phyloP scores from a whole-genome alignment of 2,113 vertebrate genomes.

The Gasterosteus nipponicus region DNA sequence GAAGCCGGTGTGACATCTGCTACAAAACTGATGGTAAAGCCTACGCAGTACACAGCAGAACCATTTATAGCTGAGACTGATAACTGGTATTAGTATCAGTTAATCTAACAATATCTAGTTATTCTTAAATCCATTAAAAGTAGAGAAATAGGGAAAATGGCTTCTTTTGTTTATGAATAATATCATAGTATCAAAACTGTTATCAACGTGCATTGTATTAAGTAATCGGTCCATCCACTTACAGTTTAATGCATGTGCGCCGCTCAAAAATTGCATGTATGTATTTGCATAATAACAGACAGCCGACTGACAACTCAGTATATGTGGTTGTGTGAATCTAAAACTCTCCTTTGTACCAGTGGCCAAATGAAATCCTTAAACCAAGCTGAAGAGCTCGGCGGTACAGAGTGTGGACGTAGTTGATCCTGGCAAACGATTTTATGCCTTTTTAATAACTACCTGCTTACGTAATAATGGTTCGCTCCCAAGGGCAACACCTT shows the following conservation, averaged over 20 bases:
- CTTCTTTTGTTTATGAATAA: background rate
- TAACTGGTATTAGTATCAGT: background rate
- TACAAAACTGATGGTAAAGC: background rate
- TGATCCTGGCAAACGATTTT: slow-evolving; percentile 34
- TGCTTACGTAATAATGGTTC: slow-evolving; percentile 50
- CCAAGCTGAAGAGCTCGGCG: background rate
- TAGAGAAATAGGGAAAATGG: background rate
- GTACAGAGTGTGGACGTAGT: slow-evolving; percentile 34
- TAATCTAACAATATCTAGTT: background rate
- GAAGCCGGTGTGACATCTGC: slow-evolving; percentile 32
- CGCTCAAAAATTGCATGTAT: background rate
- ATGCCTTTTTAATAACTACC: slow-evolving; percentile 56
- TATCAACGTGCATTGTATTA: background rate
- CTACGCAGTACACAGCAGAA: background rate
- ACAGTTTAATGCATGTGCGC: background rate
- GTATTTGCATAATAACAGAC: background rate
- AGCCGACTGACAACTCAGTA: background rate
- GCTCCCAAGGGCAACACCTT: slow-evolving; percentile 45
- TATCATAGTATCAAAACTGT: background rate
- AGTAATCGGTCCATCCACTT: background rate
- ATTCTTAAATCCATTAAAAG: background rate
- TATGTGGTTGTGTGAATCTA: slow-evolving; percentile 29
- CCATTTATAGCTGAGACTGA: background rate
- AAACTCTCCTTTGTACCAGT: slow-evolving; percentile 2
- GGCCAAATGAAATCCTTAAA: background rate